These are phyloP conservation scores for Pyrochroa serraticornis DNA, from an alignment of 2,888 invertebrate genomes.

Conservation along the genomic window DNA sequence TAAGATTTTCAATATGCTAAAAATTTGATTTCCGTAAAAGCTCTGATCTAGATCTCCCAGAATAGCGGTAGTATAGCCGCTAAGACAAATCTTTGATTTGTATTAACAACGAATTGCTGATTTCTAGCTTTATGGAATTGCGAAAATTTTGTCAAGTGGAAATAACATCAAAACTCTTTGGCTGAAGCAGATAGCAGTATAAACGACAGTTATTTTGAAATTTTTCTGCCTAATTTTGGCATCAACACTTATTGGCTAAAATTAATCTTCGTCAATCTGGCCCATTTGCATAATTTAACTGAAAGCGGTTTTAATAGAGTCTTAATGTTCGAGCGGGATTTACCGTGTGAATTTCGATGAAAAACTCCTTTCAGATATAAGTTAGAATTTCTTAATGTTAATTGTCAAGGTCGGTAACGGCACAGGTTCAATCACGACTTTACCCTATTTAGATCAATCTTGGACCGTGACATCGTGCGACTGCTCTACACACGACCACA, in stretches of 20 bases:
- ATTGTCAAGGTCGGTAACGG: constrained; percentile 51
- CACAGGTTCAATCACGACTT: constrained; percentile 50
- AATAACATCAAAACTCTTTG: too few relatives aligned
- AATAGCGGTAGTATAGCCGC: too few relatives aligned
- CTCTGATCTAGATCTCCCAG: too few relatives aligned
- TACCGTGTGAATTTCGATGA: constrained; percentile 1
- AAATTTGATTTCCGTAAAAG: too few relatives aligned
- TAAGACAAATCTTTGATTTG: too few relatives aligned
- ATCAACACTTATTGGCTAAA: not conserved
- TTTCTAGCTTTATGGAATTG: too few relatives aligned
- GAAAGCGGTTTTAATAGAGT: not conserved
- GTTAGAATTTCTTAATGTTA: constrained; percentile 11
- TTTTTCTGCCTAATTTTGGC: not conserved
- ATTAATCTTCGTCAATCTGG: not conserved
- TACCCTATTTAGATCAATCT: constrained; percentile 53
- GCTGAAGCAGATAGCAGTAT: too few relatives aligned
- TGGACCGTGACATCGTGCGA: constrained; percentile 48
- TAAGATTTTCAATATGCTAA: too few relatives aligned
- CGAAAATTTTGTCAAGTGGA: too few relatives aligned
- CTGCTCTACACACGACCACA: constrained; percentile 46
- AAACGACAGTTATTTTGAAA: not conserved
- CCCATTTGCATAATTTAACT: too few relatives aligned
- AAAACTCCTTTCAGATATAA: constrained; percentile 5
- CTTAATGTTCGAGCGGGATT: not conserved
- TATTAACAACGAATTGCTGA: too few relatives aligned